A percentile compares a stretch with the other conserved stretches of the same genome.
Conservation (phyloP, 1,140 invertebrate species). For the Nomia melanderi region DNA sequence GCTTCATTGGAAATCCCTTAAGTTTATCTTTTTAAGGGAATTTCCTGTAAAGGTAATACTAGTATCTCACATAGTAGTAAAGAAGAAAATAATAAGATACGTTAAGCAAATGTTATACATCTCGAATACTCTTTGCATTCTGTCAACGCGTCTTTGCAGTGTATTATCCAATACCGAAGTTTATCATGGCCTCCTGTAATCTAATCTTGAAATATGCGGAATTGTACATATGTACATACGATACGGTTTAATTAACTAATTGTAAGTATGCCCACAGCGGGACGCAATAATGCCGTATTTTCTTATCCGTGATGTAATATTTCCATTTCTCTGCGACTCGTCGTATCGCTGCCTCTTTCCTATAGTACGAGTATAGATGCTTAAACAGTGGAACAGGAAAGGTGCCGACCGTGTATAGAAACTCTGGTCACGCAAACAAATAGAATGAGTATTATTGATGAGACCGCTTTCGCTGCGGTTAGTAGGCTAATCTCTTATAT, state of each 20-base stretch:
- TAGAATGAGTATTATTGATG: slow-evolving; percentile 61
- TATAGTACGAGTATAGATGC: not conserved
- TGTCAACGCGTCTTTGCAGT: slow-evolving; percentile 1
- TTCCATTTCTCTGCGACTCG: slow-evolving; percentile 9
- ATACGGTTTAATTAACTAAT: slow-evolving; percentile 74
- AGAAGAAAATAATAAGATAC: too few relatives aligned
- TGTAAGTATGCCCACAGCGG: slow-evolving; percentile 69
- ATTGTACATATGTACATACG: slow-evolving; percentile 52
- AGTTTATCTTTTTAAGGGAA: too few relatives aligned
- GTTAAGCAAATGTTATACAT: too few relatives aligned
- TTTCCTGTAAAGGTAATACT: too few relatives aligned
- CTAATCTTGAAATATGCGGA: slow-evolving; percentile 36
- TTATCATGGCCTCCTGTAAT: slow-evolving; percentile 48
- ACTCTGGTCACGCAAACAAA: slow-evolving; percentile 66
- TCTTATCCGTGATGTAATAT: slow-evolving; percentile 60
- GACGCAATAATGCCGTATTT: slow-evolving; percentile 67
- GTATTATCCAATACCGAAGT: slow-evolving; percentile 19
- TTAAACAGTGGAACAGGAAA: slow-evolving; percentile 56
- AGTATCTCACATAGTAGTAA: too few relatives aligned
- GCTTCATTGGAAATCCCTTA: too few relatives aligned
- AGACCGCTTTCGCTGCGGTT: slow-evolving; percentile 22
- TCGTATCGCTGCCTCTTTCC: not conserved
- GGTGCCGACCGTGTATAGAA: slow-evolving; percentile 57
- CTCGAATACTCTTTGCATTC: not conserved
- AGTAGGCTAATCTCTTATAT: too few relatives aligned